Percentiles rank a stretch among this genome's conserved stretches.
These are phyloP conservation scores for Elgaria multicarinata DNA, from an alignment of 2,113 vertebrate species.

Conservation along the genomic window DNA sequence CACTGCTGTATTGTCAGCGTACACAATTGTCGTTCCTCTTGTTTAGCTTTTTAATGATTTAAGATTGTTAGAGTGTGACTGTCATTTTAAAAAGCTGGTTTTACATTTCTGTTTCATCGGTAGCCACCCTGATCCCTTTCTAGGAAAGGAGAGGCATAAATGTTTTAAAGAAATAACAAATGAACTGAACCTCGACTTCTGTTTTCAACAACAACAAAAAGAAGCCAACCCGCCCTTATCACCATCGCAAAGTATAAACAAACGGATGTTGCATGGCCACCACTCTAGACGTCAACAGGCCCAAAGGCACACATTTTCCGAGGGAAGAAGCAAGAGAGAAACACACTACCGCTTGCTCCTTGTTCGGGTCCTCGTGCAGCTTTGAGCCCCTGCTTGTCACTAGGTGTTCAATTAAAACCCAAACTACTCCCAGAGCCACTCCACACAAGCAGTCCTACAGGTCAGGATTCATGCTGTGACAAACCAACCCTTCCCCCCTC, in stretches of 20 bases:
- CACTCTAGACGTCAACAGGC: neutral
- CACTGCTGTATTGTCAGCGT: no score
- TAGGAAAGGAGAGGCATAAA: no score
- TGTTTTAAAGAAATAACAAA: no score
- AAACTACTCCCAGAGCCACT: constrained; percentile 22
- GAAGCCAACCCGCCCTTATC: constrained; percentile 30
- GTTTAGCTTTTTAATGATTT: no score
- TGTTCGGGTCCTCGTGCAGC: no score
- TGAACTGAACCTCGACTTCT: neutral
- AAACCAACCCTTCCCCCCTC: no score
- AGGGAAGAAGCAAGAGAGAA: neutral
- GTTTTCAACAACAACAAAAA: constrained; percentile 11
- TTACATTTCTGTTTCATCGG: no score
- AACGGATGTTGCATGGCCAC: neutral
- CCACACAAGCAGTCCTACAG: constrained; percentile 37
- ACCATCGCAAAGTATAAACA: neutral
- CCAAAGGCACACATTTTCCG: neutral
- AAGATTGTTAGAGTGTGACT: no score
- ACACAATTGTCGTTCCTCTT: no score
- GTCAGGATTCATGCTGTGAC: neutral
- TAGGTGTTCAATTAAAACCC: constrained; percentile 26
- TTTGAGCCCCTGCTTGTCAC: constrained; percentile 34
- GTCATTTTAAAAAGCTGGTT: no score
- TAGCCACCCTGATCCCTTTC: no score
- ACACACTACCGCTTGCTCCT: neutral